A percentile compares a stretch with the other conserved stretches of the same genome.
Conservation (phyloP, 2,888 invertebrate genomes). For the Sarcophaga carnaria region DNA sequence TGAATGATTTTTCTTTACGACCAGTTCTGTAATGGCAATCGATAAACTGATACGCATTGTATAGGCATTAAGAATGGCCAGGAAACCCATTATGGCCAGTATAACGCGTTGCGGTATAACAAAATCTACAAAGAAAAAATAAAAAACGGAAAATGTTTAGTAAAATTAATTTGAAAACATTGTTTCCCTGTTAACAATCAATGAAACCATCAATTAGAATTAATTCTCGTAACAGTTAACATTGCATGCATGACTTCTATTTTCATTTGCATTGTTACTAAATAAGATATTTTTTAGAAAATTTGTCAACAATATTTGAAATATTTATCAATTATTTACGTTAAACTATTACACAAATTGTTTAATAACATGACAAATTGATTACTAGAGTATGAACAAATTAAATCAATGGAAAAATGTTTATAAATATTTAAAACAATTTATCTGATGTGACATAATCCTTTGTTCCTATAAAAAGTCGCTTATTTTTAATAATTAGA, state of each 20-base stretch:
- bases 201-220: constrained; percentile 8
- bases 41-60: constrained; percentile 89
- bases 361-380: neutral
- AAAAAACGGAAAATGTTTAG: neutral
- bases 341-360: neutral
- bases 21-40: constrained; percentile 88
- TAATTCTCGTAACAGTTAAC: neutral
- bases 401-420: too few species aligned
- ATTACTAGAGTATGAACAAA: neutral
- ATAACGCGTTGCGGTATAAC: constrained; percentile 85
- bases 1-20: constrained; percentile 78
- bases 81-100: constrained; percentile 87
- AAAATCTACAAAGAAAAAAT: constrained; percentile 74
- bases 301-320: constrained; percentile 44
- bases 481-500: too few species aligned
- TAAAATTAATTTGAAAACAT: constrained; percentile 5
- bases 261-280: constrained; percentile 14
- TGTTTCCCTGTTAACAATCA: constrained; percentile 21
- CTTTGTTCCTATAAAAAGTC: too few species aligned
- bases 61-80: constrained; percentile 88
- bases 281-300: constrained; percentile 1
- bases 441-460: neutral
- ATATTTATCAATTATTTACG: constrained; percentile 17
- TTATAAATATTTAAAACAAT: neutral
- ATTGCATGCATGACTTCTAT: constrained; percentile 17